phyloP scores from a whole-genome alignment of 2,113 vertebrate genomes.

The Thymallus thymallus region DNA sequence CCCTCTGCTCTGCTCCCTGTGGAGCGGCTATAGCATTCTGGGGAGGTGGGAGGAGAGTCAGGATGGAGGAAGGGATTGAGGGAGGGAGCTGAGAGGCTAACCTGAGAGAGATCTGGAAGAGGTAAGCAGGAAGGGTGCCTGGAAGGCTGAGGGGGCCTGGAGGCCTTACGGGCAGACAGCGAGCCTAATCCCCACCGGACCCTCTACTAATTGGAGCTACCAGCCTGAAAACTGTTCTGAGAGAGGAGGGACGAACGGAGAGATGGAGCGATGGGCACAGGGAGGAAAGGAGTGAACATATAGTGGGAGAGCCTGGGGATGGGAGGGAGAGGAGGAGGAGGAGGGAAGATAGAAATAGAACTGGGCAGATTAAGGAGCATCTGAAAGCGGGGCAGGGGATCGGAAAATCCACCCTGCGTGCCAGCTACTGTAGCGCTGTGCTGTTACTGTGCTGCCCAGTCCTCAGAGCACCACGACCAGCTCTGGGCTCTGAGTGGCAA shows the following conservation, averaged over 20 bases:
- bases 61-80: constrained; percentile 26
- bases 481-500: background rate
- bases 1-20: constrained; percentile 52
- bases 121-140: constrained; percentile 54
- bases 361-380: constrained; percentile 75
- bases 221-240: constrained; percentile 47
- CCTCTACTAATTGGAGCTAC: constrained; percentile 69
- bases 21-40: constrained; percentile 40
- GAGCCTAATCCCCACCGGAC: constrained; percentile 59
- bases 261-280: constrained; percentile 28
- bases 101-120: constrained; percentile 45
- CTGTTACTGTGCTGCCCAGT: constrained; percentile 24
- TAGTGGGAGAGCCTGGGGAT: constrained; percentile 31
- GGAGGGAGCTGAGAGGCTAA: constrained; percentile 37
- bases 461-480: background rate
- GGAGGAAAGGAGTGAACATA: constrained; percentile 51
- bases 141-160: constrained; percentile 46
- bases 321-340: constrained; percentile 52
- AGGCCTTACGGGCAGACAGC: constrained; percentile 49
- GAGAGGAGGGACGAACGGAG: constrained; percentile 47
- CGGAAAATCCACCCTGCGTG: constrained; percentile 68
- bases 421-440: constrained; percentile 31
- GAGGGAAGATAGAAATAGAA: constrained; percentile 72
- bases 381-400: constrained; percentile 72
- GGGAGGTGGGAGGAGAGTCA: constrained; percentile 22